These are phyloP conservation scores for Caenorhabditis latens DNA, from an alignment of 1,140 invertebrate species.

Conservation along the genomic window DNA sequence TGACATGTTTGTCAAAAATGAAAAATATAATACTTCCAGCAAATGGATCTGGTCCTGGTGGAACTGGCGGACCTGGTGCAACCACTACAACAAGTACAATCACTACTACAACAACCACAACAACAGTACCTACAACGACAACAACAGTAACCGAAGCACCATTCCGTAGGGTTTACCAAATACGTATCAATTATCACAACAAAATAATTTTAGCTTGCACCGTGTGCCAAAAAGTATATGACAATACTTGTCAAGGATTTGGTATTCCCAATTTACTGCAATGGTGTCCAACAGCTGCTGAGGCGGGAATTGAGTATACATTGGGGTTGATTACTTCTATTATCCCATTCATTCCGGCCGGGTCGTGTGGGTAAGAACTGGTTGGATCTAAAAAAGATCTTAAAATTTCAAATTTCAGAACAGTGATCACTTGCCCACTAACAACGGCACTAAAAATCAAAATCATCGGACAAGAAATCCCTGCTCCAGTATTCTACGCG, in stretches of 20 bases:
- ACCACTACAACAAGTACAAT: constrained; percentile 7
- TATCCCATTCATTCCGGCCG: not conserved
- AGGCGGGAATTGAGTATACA: not conserved
- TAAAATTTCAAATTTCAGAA: too few species aligned
- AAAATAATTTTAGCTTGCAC: not conserved
- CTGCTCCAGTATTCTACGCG: not conserved
- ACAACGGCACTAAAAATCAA: not conserved
- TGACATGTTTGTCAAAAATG: not conserved
- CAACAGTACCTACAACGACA: not conserved
- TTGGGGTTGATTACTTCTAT: not conserved
- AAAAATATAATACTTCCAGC: not conserved
- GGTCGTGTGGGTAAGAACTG: not conserved
- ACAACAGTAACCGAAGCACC: constrained; percentile 28
- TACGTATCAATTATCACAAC: not conserved
- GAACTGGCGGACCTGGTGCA: not conserved
- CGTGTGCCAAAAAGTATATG: not conserved
- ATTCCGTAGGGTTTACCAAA: not conserved
- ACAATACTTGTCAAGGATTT: constrained; percentile 26
- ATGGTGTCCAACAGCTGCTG: constrained; percentile 14
- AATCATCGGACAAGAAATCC: not conserved
- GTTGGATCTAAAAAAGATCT: too few species aligned
- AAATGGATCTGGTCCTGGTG: not conserved
- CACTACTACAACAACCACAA: not conserved
- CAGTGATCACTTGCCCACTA: not conserved
- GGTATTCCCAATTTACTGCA: not conserved